These are phyloP conservation scores for Dermolepida albohirtum DNA, from an alignment of 2,888 invertebrate species.

Conservation along the genomic window DNA sequence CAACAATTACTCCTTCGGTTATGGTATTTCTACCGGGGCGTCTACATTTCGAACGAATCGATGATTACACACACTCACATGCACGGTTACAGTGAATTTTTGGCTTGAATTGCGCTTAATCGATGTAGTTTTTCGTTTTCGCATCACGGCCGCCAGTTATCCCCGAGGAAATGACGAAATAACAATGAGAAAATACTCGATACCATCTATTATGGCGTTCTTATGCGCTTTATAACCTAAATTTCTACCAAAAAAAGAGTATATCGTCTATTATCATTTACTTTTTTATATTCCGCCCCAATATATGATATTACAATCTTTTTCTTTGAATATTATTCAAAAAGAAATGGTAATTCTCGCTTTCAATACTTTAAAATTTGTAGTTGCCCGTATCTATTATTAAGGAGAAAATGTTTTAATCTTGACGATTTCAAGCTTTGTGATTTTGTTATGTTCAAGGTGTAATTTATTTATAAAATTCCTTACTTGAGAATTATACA, in stretches of 20 bases:
- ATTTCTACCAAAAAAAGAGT: conserved; percentile 1
- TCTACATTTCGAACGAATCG: conserved; percentile 36
- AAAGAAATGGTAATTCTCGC: no score
- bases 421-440: no score
- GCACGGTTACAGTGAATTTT: conserved; percentile 1
- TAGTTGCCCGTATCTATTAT: no score
- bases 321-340: no score
- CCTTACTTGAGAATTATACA: no score
- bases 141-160: not conserved
- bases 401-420: no score
- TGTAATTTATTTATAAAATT: no score
- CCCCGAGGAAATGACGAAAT: conserved; percentile 18
- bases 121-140: not conserved
- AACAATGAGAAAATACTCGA: conserved; percentile 16
- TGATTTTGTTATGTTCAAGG: no score
- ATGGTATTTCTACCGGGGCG: conserved; percentile 31
- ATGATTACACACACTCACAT: conserved; percentile 28
- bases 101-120: no score
- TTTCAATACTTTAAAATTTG: no score
- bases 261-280: not conserved
- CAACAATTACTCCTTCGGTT: conserved; percentile 30
- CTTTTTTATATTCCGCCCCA: not conserved
- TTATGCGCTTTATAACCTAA: conserved; percentile 24
- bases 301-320: no score
- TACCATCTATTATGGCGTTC: conserved; percentile 11